phyloP scores from a whole-genome alignment of 2,888 invertebrate species.

The Amorpha juglandis region DNA sequence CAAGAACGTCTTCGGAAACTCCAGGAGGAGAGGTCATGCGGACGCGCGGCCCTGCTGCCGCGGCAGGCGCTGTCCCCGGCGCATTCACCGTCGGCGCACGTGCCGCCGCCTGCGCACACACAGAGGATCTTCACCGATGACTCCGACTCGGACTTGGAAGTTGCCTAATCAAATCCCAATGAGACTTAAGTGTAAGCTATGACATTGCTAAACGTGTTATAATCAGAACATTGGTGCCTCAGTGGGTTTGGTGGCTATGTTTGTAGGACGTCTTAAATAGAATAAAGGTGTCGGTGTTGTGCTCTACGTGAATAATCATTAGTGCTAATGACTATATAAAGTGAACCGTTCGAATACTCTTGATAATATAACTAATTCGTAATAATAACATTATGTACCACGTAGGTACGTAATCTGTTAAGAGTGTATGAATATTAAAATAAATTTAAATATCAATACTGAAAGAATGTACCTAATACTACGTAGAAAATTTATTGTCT shows the following conservation, averaged over 20 bases:
- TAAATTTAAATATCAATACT: conserved; percentile 11
- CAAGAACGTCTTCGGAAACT: conserved; percentile 92
- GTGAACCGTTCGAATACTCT: not conserved
- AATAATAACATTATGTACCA: not conserved
- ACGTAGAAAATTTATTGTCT: not conserved
- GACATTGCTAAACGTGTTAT: not conserved
- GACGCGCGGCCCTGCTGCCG: conserved; percentile 64
- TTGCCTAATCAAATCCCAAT: conserved; percentile 83
- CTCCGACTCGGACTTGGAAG: conserved; percentile 92
- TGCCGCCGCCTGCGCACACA: conserved; percentile 59
- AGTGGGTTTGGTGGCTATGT: not conserved
- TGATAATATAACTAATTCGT: not conserved
- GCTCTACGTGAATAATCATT: conserved; percentile 3
- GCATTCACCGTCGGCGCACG: conserved; percentile 52
- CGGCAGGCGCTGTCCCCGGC: conserved; percentile 53
- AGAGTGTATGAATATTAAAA: conserved; percentile 14
- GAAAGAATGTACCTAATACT: not conserved
- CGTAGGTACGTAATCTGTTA: not conserved
- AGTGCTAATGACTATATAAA: not conserved
- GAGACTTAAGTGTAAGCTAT: conserved; percentile 23
- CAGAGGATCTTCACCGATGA: conserved; percentile 85
- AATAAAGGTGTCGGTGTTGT: conserved; percentile 9
- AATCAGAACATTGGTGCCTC: conserved; percentile 3
- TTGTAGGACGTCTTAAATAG: not conserved
- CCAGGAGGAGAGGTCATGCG: conserved; percentile 89